These are phyloP conservation scores for Ancistrus triradiatus DNA, from an alignment of 2,113 vertebrate species.

Conservation along the genomic window DNA sequence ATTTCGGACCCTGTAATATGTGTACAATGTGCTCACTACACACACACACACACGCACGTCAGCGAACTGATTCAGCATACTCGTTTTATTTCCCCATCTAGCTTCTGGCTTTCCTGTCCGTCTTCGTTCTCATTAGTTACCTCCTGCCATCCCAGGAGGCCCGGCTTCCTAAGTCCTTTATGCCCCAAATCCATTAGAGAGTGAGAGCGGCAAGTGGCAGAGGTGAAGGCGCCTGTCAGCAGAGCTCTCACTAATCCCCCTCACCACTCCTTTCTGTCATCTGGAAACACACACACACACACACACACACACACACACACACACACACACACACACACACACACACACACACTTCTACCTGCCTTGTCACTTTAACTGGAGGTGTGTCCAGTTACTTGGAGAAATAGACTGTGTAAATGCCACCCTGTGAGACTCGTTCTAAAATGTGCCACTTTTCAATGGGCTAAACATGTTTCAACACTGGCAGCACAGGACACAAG, in stretches of 20 bases:
- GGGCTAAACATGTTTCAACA: no score
- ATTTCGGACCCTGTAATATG: no score
- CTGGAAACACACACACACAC: neutral
- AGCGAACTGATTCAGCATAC: no score
- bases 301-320: neutral
- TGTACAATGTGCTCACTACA: no score
- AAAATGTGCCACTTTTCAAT: no score
- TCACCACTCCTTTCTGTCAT: constrained; percentile 8
- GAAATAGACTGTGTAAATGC: no score
- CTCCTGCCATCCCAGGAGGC: neutral
- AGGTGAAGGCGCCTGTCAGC: constrained; percentile 23
- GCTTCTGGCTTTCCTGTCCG: neutral
- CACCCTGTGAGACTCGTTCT: no score
- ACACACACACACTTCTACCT: neutral
- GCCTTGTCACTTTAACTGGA: no score
- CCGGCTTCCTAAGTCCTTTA: constrained; percentile 3
- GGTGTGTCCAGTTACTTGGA: no score
- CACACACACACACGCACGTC: no score
- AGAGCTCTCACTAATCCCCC: constrained; percentile 12
- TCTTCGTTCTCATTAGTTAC: neutral
- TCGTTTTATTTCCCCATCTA: neutral
- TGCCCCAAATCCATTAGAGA: constrained; percentile 21
- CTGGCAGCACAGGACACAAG: no score
- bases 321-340: no score
- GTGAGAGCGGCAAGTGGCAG: constrained; percentile 8